These are phyloP conservation scores for Oreochromis aureus DNA, from an alignment of 2,113 vertebrate species.

Conservation along the genomic window DNA sequence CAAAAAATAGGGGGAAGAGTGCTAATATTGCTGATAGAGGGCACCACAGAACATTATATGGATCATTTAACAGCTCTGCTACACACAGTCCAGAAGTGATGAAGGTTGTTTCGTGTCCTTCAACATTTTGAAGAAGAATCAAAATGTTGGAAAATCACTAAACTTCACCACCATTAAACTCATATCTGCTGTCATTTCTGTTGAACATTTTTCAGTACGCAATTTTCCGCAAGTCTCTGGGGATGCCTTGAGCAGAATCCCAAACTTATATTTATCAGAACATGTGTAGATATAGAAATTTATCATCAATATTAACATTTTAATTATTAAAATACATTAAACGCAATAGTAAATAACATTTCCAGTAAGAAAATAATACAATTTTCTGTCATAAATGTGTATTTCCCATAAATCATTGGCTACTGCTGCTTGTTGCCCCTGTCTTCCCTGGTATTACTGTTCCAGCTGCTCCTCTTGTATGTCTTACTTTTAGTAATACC, in stretches of 20 bases:
- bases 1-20: not conserved
- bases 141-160: not conserved
- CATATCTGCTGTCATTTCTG: not conserved
- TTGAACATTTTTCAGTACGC: fast-evolving
- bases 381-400: not conserved
- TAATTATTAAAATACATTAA: not conserved
- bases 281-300: not conserved
- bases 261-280: not conserved
- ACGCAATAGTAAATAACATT: not conserved
- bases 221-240: not conserved
- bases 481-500: not conserved
- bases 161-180: not conserved
- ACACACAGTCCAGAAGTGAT: not conserved
- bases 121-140: not conserved
- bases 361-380: fast-evolving
- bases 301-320: not conserved
- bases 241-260: not conserved
- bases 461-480: not conserved
- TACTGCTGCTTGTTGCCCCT: not conserved
- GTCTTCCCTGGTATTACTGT: not conserved
- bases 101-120: not conserved
- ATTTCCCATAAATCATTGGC: not conserved
- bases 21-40: not conserved
- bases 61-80: not conserved
- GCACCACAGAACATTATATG: not conserved